Evolutionary conservation across 1,140 invertebrate species (phyloP).

Genomic region (Philopotamus ludificatus): DNA sequence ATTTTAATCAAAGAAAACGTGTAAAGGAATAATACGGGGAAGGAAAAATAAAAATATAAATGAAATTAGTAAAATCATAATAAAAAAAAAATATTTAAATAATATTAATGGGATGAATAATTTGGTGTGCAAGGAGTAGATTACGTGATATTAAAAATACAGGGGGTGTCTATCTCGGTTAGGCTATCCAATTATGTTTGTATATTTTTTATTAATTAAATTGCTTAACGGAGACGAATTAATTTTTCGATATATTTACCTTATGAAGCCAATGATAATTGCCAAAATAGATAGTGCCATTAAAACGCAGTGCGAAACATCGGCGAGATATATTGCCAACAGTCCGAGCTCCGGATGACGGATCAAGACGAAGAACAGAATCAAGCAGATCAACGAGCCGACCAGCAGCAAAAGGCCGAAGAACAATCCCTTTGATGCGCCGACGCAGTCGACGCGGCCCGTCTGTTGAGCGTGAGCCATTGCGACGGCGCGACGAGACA

Average conservation of each 20-base stretch:
- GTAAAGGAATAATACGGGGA: conserved; percentile 24
- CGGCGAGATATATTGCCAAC: conserved; percentile 85
- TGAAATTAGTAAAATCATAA: conserved; percentile 18
- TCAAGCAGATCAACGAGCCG: conserved; percentile 88
- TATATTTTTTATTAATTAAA: too few relatives aligned
- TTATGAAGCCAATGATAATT: conserved; percentile 85
- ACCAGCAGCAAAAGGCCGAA: conserved; percentile 86
- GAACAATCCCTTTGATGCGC: conserved; percentile 91
- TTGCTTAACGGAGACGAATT: too few relatives aligned
- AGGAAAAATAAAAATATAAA: conserved; percentile 44
- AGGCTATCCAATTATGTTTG: too few relatives aligned
- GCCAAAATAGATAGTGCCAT: conserved; percentile 85
- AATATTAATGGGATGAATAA: background rate
- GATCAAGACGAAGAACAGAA: conserved; percentile 91
- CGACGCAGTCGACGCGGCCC: conserved; percentile 85
- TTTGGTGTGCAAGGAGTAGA: too few relatives aligned
- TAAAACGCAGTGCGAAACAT: conserved; percentile 84
- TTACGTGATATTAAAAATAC: too few relatives aligned
- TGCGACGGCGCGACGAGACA: conserved; percentile 77
- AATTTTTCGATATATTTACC: too few relatives aligned
- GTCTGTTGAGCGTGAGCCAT: conserved; percentile 75
- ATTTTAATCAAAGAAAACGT: background rate
- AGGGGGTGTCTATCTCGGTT: too few relatives aligned
- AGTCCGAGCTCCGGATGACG: conserved; percentile 76
- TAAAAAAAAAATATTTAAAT: conserved; percentile 17